phyloP scores from a whole-genome alignment of 2,797 vertebrate genomes.

The Eulemur mongoz region DNA sequence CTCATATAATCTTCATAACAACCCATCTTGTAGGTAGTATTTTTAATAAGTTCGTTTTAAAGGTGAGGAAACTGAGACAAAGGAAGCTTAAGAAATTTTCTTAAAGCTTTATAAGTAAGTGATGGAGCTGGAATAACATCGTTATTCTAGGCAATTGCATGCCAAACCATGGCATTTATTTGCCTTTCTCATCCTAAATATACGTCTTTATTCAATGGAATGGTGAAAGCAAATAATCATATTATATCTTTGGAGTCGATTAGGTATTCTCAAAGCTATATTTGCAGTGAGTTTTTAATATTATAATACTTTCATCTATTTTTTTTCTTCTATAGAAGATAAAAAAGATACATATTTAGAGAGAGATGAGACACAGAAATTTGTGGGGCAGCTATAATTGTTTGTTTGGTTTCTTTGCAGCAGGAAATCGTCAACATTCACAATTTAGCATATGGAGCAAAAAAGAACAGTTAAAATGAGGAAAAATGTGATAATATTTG shows the following conservation, averaged over 20 bases:
- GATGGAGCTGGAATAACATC: background rate
- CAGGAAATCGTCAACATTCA: background rate
- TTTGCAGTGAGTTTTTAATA: background rate
- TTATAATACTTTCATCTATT: background rate
- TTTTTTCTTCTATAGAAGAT: background rate
- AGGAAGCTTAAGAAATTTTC: background rate
- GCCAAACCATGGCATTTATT: too few species aligned
- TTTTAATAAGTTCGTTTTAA: background rate
- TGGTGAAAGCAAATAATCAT: background rate
- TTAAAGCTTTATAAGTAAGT: background rate
- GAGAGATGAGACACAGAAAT: background rate
- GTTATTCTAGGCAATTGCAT: background rate
- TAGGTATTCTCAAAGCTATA: background rate
- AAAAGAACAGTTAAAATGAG: background rate
- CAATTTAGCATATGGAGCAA: background rate
- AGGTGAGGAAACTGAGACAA: background rate
- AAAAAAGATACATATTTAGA: background rate
- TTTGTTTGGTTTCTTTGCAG: background rate
- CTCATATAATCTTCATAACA: background rate
- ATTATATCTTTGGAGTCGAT: background rate
- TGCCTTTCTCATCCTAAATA: too few species aligned
- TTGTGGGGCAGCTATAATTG: background rate
- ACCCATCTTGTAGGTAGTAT: background rate
- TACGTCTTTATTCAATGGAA: background rate
- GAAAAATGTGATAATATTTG: background rate